Evolutionary conservation across 2,888 invertebrate species (phyloP).

Genomic region (Xanthorhoe spadicearia): DNA sequence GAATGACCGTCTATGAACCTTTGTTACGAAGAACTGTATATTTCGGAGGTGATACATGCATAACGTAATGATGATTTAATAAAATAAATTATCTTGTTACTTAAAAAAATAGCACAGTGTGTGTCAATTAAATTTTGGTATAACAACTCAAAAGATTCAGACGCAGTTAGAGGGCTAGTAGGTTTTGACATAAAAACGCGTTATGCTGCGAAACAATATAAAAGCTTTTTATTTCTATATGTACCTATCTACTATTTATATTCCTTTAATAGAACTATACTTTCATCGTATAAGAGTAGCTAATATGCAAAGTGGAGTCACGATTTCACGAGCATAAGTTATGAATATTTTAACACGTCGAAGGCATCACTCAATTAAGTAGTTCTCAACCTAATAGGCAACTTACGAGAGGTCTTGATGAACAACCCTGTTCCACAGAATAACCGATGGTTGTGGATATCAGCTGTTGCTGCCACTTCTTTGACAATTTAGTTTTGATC

Average conservation of each 20-base stretch:
- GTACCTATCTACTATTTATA: no score
- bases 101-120: no score
- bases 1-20: constrained; percentile 51
- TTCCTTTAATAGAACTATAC: neutral
- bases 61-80: no score
- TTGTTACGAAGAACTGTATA: neutral
- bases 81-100: no score
- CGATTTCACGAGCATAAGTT: neutral
- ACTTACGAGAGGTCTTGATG: neutral
- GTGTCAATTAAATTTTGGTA: no score
- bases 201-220: no score
- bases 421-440: neutral
- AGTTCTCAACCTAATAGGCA: neutral
- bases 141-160: no score
- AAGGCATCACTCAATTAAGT: constrained; percentile 7
- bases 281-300: neutral
- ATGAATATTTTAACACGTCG: constrained; percentile 8
- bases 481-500: neutral
- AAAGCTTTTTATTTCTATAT: no score
- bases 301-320: neutral
- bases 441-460: neutral
- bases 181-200: no score
- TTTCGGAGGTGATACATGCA: neutral
- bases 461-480: neutral
- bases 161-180: no score